A percentile compares a stretch with the other conserved stretches of the same genome.
phyloP scores from a whole-genome alignment of 2,797 vertebrate genomes.

The Microctenopoma lineatum region DNA sequence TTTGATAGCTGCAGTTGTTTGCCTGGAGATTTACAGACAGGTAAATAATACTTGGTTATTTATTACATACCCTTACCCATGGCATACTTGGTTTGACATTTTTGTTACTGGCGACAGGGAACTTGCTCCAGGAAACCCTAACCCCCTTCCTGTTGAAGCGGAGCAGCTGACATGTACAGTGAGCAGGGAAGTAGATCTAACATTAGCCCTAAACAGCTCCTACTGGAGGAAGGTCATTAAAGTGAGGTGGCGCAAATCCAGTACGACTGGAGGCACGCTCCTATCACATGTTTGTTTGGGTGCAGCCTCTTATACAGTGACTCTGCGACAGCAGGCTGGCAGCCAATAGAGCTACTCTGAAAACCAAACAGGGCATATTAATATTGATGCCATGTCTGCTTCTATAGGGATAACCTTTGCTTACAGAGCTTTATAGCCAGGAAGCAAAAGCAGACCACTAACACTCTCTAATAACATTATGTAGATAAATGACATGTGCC shows the following conservation, averaged over 20 bases:
- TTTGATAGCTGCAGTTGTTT: constrained; percentile 18
- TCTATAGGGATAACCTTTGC: constrained; percentile 57
- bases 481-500: constrained; percentile 20
- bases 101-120: constrained; percentile 80
- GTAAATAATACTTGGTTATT: constrained; percentile 57
- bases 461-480: constrained; percentile 38
- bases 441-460: constrained; percentile 45
- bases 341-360: constrained; percentile 50
- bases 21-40: constrained; percentile 32
- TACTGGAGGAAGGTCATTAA: constrained; percentile 66
- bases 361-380: constrained; percentile 59
- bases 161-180: constrained; percentile 73
- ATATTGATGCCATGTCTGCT: constrained; percentile 65
- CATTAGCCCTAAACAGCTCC: constrained; percentile 76
- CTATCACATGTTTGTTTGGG: constrained; percentile 83
- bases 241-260: constrained; percentile 71
- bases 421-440: constrained; percentile 35
- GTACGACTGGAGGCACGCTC: constrained; percentile 57
- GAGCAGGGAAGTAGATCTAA: constrained; percentile 73
- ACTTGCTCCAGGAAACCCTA: constrained; percentile 79
- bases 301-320: constrained; percentile 66
- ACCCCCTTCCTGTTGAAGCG: constrained; percentile 71
- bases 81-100: constrained; percentile 56
- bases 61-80: constrained; percentile 42
- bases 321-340: constrained; percentile 58